A percentile compares a stretch with the other conserved stretches of the same genome.
phyloP scores from a whole-genome alignment of 2,888 invertebrate genomes.

The Tetragnatha montana region DNA sequence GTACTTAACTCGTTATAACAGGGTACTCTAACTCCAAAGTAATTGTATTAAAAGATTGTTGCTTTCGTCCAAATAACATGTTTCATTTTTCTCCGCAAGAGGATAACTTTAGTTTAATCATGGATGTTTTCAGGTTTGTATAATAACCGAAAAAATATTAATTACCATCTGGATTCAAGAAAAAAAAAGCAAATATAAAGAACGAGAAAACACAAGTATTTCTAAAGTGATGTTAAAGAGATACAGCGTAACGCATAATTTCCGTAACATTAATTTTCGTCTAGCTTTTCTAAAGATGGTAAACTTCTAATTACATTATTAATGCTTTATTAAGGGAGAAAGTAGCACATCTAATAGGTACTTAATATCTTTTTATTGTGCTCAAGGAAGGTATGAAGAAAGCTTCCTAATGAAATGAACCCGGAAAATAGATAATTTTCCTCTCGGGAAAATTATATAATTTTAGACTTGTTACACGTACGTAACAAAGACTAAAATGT shows the following conservation, averaged over 20 bases:
- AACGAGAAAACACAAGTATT: neutral
- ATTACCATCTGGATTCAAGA: neutral
- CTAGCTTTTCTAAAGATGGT: constrained; percentile 8
- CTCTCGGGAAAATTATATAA: neutral
- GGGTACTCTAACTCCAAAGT: too few species aligned
- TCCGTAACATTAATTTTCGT: neutral
- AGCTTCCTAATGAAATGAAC: neutral
- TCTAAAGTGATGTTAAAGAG: neutral
- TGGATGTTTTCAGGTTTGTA: too few species aligned
- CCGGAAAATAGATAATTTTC: neutral
- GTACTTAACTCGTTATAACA: too few species aligned
- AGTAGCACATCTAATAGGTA: constrained; percentile 10
- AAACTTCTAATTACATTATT: constrained; percentile 23
- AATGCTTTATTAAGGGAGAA: neutral
- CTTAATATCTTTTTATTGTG: constrained; percentile 16
- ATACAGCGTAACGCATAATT: neutral
- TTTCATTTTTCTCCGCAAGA: too few species aligned
- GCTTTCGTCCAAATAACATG: too few species aligned
- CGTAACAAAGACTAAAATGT: too few species aligned
- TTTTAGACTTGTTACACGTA: neutral
- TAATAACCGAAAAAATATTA: too few species aligned
- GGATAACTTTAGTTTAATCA: too few species aligned
- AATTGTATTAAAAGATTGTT: too few species aligned
- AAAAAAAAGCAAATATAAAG: neutral
- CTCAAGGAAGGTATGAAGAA: neutral